Base-by-base conservation (phyloP, 1,140 invertebrate species). In the Maconellicoccus hirsutus region DNA sequence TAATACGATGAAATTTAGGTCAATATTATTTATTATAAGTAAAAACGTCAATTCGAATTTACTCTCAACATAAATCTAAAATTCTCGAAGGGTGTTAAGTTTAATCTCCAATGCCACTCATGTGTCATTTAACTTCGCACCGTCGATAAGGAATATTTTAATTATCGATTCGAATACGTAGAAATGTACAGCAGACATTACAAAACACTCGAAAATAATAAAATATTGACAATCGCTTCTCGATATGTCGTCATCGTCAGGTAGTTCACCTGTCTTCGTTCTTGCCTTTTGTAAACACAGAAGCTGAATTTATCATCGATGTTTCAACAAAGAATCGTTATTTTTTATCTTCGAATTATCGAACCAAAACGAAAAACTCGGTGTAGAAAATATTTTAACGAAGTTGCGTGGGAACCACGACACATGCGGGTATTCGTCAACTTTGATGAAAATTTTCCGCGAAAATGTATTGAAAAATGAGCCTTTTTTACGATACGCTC, bases 1-100 rank as follows among this genome's bases (percentile, higher is more conserved):
- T 33, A 33, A 33, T 6, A 33, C 12, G 29, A 23, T 26, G 25
- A 66, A 16, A 66, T 66, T 22, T 66, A 66, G 61, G 61, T 66
- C 61, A 66, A 23, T 25, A 66, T 66, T 66, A 66, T 66, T 66
- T 66, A 66, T 66, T 66, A 16, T 52, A 66, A 66, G 21, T 66
- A 66, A 66, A 66, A 23, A 66, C 42, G 61, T 66, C 21, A 66
- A 3, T 23, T 19, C 25, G 22, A 25, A 66, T 66, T 25, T 66
- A 23, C 25, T 25, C 16, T 23, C 10, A 26, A 66, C 10, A 23
- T 23, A 25, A 66, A 25, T 66, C 25, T 14, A 66, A 66, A 66
- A 66, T 66, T 66, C 19, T 66, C 22, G 61, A 23, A 26, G 61
- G 16, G 21, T 66, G 3, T 26, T 23, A 8, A 66, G 19, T 25